A percentile compares a stretch with the other conserved stretches of the same genome.
phyloP scores from a whole-genome alignment of 2,888 invertebrate genomes.

The Tenthredo distinguenda region DNA sequence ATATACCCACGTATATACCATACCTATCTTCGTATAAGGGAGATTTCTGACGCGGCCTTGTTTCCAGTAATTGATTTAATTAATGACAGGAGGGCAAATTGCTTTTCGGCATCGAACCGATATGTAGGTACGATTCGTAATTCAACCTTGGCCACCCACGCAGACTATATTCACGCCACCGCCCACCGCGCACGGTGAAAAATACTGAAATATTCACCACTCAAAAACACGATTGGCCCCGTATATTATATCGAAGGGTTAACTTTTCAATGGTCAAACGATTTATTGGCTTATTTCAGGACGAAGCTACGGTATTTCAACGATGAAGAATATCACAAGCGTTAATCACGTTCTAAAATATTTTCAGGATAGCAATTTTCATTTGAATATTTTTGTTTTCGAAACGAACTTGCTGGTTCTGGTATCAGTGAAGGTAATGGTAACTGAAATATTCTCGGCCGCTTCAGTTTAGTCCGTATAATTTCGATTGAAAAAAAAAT shows the following conservation, averaged over 20 bases:
- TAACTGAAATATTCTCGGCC: not conserved
- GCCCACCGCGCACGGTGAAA: not conserved
- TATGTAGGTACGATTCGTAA: constrained; percentile 33
- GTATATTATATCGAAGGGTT: not conserved
- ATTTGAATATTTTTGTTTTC: not conserved
- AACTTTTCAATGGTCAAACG: not conserved
- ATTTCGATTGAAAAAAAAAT: not conserved
- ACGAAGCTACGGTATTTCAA: not conserved
- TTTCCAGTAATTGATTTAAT: constrained; percentile 49
- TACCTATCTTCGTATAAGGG: constrained; percentile 10
- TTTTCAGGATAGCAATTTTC: not conserved
- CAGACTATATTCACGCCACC: constrained; percentile 10
- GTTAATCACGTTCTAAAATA: not conserved
- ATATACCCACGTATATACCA: not conserved
- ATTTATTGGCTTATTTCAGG: not conserved
- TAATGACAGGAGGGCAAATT: constrained; percentile 42
- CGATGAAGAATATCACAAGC: not conserved
- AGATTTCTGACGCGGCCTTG: constrained; percentile 48
- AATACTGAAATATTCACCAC: not conserved
- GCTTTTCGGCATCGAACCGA: constrained; percentile 40
- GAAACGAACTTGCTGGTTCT: not conserved
- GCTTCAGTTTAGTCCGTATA: not conserved
- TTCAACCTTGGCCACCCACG: constrained; percentile 9
- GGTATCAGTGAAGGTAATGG: not conserved
- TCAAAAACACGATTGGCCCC: not conserved